Evolutionary conservation across 2,888 invertebrate genomes (phyloP).

Genomic region (Troides helena): DNA sequence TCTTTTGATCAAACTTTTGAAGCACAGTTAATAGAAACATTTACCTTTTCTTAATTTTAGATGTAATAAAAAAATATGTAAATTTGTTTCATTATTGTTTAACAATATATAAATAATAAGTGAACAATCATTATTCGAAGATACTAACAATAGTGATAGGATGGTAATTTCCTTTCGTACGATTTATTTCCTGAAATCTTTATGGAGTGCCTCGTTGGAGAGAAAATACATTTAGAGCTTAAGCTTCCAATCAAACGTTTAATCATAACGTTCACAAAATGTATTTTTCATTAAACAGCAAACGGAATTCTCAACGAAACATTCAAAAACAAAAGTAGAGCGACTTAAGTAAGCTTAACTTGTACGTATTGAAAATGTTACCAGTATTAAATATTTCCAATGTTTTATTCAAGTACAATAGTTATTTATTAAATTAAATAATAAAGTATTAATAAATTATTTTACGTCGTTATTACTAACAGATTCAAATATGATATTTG

Average conservation of each 20-base stretch:
- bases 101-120: not conserved
- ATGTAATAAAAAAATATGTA: too few relatives aligned
- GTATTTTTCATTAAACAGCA: slow-evolving; percentile 37
- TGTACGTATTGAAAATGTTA: slow-evolving; percentile 2
- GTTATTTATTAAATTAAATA: not conserved
- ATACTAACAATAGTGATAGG: slow-evolving; percentile 29
- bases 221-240: slow-evolving; percentile 52
- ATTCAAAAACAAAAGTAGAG: slow-evolving; percentile 17
- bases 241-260: slow-evolving; percentile 59
- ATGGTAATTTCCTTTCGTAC: slow-evolving; percentile 43
- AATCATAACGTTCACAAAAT: slow-evolving; percentile 44
- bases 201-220: slow-evolving; percentile 33
- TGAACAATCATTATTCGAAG: not conserved
- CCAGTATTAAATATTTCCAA: not conserved
- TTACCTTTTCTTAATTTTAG: too few relatives aligned
- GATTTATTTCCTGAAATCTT: slow-evolving; percentile 38
- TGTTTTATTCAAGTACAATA: not conserved
- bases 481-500: too few relatives aligned
- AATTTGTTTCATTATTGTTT: too few relatives aligned
- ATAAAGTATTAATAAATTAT: not conserved
- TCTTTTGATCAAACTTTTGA: too few relatives aligned
- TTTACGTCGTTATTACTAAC: too few relatives aligned
- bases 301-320: slow-evolving; percentile 19
- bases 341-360: slow-evolving; percentile 31
- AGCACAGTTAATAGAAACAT: too few relatives aligned